Base-by-base conservation (phyloP, 1,140 invertebrate genomes). In the Danaus melanippus region DNA sequence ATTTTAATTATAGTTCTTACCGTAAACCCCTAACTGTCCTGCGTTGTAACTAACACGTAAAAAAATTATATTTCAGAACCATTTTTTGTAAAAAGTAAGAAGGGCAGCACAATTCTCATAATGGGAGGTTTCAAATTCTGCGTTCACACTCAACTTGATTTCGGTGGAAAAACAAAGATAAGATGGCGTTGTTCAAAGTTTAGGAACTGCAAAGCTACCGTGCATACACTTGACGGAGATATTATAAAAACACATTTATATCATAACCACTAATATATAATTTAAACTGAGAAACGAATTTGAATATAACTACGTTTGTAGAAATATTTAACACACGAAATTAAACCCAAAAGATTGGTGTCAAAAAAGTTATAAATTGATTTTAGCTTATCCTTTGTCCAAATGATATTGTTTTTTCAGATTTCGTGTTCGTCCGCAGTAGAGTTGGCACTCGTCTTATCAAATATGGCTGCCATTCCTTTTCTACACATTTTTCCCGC, bases 91-190 rank as follows among this genome's bases (percentile, higher is more conserved):
- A 62, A 49, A 45, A 62, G 52, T 11, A 56, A 46, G 32, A 62
- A 58, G 10, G 60, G 60, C 46, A 62, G 45, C 6, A 49, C 52
- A 12, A 46, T 62, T 44, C 42, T 62, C 21, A 57, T 43, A n/a
- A 5, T 62, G 1, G 56, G 53, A 32, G 49, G 44, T 7, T 55
- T 45, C 43, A 50, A 40, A 32, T 62, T 58, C 41, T 62, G 52
- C 12, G 40, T 54, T 12, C 56, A 62, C 12, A 55, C 43, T 21
- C 43, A 32, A 12, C 17, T 45, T 10, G 9, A 46, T 42, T 9
- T 12, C 41, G 9, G 8, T 10, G 45, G 49, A 11, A n/a, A 53
- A 32, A 49, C 45, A 12, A 56, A 50, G 6, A 56, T 42, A 46
- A 50, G 54, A 40, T 56, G 54, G 54, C 54, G 54, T 1, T 56